Base-by-base conservation (phyloP, 2,113 vertebrate species). In the Burhinus bistriatus region DNA sequence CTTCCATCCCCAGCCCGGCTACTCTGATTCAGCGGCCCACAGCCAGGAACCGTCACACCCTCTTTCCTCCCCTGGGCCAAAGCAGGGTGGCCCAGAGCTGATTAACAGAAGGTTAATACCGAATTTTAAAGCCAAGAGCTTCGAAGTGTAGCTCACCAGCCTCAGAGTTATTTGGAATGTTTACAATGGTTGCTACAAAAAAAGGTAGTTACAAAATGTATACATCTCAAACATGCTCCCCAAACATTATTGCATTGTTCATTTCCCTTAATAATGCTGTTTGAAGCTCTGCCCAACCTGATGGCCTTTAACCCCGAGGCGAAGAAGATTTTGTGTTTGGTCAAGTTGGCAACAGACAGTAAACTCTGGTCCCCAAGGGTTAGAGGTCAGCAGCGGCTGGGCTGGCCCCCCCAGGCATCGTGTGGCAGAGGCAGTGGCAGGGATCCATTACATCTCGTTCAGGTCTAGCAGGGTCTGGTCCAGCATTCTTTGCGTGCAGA, bases 401-500 rank as follows among this genome's bases (percentile, higher is more conserved):
- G 95, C 95, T 13, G 94, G 85, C 92, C 79, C 71, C 83, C 66
- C 81, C 75, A 7, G 32, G 96, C 97, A 66, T 73, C 32, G 47
- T 25, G 9, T 91, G 97, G 59, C 27, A 0, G 89, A 94, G 96
- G 83, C 75, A 27, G 87, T 73, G 92, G 85, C 83, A 55, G 89
- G 85, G 95, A 58, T 51, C 95, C 73, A 64, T 99, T 98, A 99
- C 98, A 99, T 99, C 98, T 98, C 98, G 18, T 99, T 99, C 91
- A 99, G 99, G 95, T 99, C 99, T 49, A 99, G 98, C 98, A 99
- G 98, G 92, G 99, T 99, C 98, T 99, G 99, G 93, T 99, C 98
- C 98, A 99, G 97, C 88, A 99, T 99, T 68, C 98, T 97, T 95
- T 99, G 98, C 42, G 99, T 99, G 97, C 99, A 98, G 94, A 98